Percentiles rank a stretch among this genome's conserved stretches.
phyloP scores from a whole-genome alignment of 2,888 invertebrate genomes.

The Bruchidius siliquastri region DNA sequence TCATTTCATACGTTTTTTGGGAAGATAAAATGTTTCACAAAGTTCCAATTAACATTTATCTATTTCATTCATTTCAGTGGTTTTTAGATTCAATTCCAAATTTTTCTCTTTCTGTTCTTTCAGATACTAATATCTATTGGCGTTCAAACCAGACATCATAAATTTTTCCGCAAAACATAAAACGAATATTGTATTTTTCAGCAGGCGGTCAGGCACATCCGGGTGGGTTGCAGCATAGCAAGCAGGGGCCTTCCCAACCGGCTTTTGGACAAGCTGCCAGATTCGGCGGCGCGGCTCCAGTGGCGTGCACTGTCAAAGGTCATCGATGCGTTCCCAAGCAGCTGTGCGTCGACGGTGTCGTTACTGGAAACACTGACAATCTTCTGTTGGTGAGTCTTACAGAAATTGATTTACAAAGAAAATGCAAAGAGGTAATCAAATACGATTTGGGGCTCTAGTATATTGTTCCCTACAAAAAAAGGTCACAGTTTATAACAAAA shows the following conservation, averaged over 20 bases:
- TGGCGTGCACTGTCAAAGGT: constrained; percentile 55
- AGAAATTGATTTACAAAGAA: too few relatives aligned
- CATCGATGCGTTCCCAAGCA: constrained; percentile 58
- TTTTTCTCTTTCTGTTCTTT: too few relatives aligned
- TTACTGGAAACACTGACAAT: constrained; percentile 28
- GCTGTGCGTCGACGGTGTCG: constrained; percentile 59
- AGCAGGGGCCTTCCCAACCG: not conserved
- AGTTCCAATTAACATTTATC: too few relatives aligned
- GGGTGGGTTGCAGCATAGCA: not conserved
- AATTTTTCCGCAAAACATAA: not conserved
- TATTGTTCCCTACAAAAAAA: too few relatives aligned
- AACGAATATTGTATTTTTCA: not conserved
- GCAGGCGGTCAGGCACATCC: not conserved
- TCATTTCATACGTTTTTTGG: too few relatives aligned
- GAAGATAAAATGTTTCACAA: too few relatives aligned
- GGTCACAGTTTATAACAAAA: too few relatives aligned
- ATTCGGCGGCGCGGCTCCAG: not conserved
- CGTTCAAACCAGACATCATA: not conserved
- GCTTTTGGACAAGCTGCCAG: not conserved
- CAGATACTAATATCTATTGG: not conserved
- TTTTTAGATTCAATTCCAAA: too few relatives aligned
- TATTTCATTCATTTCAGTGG: too few relatives aligned
- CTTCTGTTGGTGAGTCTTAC: not conserved
- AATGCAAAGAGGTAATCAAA: too few relatives aligned
- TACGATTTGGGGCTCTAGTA: too few relatives aligned